Percentiles rank a stretch among this genome's conserved stretches.
phyloP scores from a whole-genome alignment of 2,797 vertebrate genomes.

The Anableps anableps region DNA sequence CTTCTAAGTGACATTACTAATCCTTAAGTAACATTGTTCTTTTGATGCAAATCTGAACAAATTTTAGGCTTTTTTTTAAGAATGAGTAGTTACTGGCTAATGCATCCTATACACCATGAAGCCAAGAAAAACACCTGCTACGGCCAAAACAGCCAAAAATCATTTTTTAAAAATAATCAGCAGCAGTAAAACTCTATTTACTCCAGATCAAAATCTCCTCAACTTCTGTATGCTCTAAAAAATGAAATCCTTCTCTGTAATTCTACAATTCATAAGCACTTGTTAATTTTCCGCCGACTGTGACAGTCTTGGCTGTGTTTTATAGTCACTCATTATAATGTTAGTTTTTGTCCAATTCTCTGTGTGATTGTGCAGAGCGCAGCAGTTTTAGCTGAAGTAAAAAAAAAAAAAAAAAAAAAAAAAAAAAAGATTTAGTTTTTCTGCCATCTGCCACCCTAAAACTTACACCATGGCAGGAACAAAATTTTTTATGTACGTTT shows the following conservation, averaged over 20 bases:
- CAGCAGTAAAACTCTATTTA: not conserved
- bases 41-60: not conserved
- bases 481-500: not conserved
- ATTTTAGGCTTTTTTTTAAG: not conserved
- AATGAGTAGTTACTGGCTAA: not conserved
- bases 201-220: not conserved
- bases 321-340: not conserved
- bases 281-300: not conserved
- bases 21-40: not conserved
- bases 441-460: not conserved
- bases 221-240: not conserved
- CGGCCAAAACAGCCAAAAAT: not conserved
- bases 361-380: not conserved
- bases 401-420: not conserved
- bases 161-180: not conserved
- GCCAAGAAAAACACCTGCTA: not conserved
- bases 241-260: not conserved
- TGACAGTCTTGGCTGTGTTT: slow-evolving; percentile 5
- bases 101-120: not conserved
- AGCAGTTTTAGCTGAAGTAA: not conserved
- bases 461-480: not conserved
- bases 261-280: not conserved
- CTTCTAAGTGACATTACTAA: not conserved
- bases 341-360: slow-evolving; percentile 5
- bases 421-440: not conserved